A percentile compares a stretch with the other conserved stretches of the same genome.
phyloP scores from a whole-genome alignment of 2,888 invertebrate species.

The Pyrocoelia pectoralis region DNA sequence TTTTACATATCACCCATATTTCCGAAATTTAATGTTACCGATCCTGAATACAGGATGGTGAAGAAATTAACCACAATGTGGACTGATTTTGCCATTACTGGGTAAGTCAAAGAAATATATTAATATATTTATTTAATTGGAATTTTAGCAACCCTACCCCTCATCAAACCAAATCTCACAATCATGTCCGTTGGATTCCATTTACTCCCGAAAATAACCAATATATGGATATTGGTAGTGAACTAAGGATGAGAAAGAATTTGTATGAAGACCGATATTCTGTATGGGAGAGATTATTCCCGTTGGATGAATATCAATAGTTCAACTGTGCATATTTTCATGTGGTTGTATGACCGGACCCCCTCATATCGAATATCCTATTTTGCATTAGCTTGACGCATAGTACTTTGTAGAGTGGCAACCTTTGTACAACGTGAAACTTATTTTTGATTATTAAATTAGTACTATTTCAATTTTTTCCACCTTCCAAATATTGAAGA shows the following conservation, averaged over 20 bases:
- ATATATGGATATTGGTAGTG: constrained; percentile 15
- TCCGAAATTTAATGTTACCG: constrained; percentile 51
- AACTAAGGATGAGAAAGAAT: background rate
- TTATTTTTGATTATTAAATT: too few relatives aligned
- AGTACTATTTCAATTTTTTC: too few relatives aligned
- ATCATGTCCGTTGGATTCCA: constrained; percentile 3
- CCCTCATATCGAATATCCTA: too few relatives aligned
- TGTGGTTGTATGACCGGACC: too few relatives aligned
- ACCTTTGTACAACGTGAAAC: too few relatives aligned
- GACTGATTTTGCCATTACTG: constrained; percentile 57
- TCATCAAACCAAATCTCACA: constrained; percentile 20
- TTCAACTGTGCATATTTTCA: too few relatives aligned
- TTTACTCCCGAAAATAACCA: constrained; percentile 7
- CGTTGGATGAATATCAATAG: background rate
- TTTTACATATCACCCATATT: constrained; percentile 52
- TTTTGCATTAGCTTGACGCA: too few relatives aligned
- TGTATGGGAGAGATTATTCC: constrained; percentile 11
- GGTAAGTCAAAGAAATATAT: constrained; percentile 44
- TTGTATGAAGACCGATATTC: constrained; percentile 11
- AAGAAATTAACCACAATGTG: constrained; percentile 58
- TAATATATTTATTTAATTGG: too few relatives aligned
- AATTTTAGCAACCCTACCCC: constrained; percentile 63
- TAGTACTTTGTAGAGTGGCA: too few relatives aligned
- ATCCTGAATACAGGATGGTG: constrained; percentile 56
- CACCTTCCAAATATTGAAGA: too few relatives aligned